Evolutionary conservation across 1,140 invertebrate species (phyloP).

Genomic region (Paraescarpia echinospica): DNA sequence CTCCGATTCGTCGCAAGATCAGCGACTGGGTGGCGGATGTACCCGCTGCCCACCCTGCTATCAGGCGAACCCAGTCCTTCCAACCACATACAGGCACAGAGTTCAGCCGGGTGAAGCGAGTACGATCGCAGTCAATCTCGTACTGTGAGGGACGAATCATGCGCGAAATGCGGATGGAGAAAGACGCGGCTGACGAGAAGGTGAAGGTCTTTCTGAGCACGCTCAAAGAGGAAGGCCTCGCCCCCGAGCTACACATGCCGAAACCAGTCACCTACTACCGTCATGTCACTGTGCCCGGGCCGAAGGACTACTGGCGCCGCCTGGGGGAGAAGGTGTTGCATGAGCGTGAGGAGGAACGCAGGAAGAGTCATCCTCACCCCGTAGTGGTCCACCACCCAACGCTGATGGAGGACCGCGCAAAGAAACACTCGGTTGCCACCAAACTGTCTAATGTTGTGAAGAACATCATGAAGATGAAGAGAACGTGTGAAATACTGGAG

Average conservation of each 20-base stretch:
- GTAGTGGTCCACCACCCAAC: background rate
- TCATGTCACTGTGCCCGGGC: background rate
- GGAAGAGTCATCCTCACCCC: slow-evolving; percentile 26
- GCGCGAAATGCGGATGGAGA: background rate
- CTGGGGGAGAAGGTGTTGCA: slow-evolving; percentile 19
- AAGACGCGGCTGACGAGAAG: slow-evolving; percentile 8
- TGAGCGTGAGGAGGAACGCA: slow-evolving; percentile 23
- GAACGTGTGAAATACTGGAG: slow-evolving; percentile 45
- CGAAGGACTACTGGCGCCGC: slow-evolving; percentile 13
- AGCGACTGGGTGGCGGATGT: background rate
- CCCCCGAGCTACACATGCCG: background rate
- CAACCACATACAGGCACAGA: background rate
- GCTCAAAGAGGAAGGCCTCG: background rate
- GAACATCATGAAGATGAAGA: slow-evolving; percentile 42
- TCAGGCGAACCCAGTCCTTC: background rate
- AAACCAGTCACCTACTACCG: no score
- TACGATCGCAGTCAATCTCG: background rate
- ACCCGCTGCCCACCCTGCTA: background rate
- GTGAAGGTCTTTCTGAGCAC: background rate
- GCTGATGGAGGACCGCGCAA: background rate
- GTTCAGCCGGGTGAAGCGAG: background rate
- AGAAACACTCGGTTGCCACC: slow-evolving; percentile 34
- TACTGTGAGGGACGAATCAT: background rate
- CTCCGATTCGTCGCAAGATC: background rate
- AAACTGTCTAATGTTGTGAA: slow-evolving; percentile 49